A percentile compares a stretch with the other conserved stretches of the same genome.
phyloP scores from a whole-genome alignment of 2,888 invertebrate genomes.

The Microplitis deprimator region DNA sequence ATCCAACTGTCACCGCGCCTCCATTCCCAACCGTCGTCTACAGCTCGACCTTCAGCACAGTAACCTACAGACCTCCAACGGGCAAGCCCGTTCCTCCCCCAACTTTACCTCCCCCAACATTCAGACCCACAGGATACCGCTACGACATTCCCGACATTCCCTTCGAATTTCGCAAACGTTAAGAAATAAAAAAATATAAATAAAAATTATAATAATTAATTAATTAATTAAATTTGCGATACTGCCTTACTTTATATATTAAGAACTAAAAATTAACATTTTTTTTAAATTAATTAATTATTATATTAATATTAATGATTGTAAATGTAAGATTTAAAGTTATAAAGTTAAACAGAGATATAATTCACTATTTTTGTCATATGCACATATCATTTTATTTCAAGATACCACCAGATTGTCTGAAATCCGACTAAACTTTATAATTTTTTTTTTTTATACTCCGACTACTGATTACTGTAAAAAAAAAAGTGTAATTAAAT shows the following conservation, averaged over 20 bases:
- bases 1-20: constrained; percentile 63
- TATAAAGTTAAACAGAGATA: background rate
- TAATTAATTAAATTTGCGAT: constrained; percentile 11
- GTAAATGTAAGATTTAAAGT: background rate
- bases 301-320: constrained; percentile 1
- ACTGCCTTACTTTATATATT: background rate
- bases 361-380: constrained; percentile 1
- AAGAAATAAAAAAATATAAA: constrained; percentile 31
- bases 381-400: background rate
- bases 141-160: constrained; percentile 66
- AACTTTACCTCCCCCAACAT: constrained; percentile 63
- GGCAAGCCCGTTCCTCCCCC: constrained; percentile 61
- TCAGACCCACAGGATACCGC: constrained; percentile 60
- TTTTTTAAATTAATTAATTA: background rate
- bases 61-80: constrained; percentile 56
- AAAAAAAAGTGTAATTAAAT: background rate
- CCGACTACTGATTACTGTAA: background rate
- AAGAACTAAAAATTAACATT: constrained; percentile 1
- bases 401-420: background rate
- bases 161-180: constrained; percentile 62
- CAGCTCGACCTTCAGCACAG: constrained; percentile 58
- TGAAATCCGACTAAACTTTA: background rate
- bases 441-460: background rate
- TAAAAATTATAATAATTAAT: background rate
- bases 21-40: constrained; percentile 68